Evolutionary conservation across 2,888 invertebrate species (phyloP), one percentile per base, ranked within the genome.

Genomic region (Nephrocerus scutellatus): DNA sequence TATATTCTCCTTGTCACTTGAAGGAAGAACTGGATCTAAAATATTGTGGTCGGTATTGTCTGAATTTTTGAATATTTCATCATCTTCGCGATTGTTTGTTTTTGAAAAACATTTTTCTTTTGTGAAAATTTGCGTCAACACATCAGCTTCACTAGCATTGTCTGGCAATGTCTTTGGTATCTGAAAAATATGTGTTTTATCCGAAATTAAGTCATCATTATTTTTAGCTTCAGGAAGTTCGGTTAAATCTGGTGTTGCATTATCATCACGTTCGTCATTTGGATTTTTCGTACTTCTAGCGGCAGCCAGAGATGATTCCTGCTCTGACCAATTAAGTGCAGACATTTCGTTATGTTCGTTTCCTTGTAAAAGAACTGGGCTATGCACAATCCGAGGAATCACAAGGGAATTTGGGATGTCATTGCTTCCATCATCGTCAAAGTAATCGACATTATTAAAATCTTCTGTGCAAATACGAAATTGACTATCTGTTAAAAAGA

Each of bases 401-500:
- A 49, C 37, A 30, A 46, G 36, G 16, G 49, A 52, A 21, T 28
- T 28, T 9, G 40, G 32, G 14, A 50, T 25, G 16, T 42, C 36
- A 29, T 41, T 47, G 6, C 49, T 50, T 6, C 46, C 35, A 21
- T 44, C 39, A 20, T 37, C 41, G 2, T 39, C 42, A 1, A 39
- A 31, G 10, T 39, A 32, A 4, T 42, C 40, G 6, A 24, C 45
- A n/a, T 49, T 55, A 43, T 56, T 50, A 20, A 52, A 57, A 18
- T 56, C 58, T 34, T 57, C 55, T 1, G 59, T 57, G 30, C 50
- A 48, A 5, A 59, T 52, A 4, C 52, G 51, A 39, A 58, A 52
- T 22, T 54, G 49, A 15, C 51, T 52, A 12, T 46, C 46, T 2
- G 24, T n/a, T n/a, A n/a, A 30, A 9, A 26, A 9, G 9, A 39